These are phyloP conservation scores for Callospermophilus lateralis DNA, from an alignment of 2,113 vertebrate species.

Conservation along the genomic window DNA sequence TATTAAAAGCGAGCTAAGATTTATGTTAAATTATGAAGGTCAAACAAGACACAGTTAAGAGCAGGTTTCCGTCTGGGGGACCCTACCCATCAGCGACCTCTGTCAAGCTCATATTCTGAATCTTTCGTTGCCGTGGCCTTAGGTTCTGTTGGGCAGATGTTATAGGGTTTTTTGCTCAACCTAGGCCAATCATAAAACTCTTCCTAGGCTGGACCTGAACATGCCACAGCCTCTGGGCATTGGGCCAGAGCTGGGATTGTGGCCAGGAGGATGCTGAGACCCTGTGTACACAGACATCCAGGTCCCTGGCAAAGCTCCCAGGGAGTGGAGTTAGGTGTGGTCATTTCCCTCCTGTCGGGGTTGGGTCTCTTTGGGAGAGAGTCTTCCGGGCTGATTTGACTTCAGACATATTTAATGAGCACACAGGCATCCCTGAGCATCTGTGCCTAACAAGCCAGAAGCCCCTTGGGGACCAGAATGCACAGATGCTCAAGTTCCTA, in stretches of 20 bases:
- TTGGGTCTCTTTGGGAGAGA: not conserved
- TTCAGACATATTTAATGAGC: not conserved
- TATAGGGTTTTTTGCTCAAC: not conserved
- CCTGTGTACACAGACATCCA: rapidly evolving
- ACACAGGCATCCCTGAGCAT: not conserved
- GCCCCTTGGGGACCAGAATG: not conserved
- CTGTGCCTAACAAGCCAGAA: not conserved
- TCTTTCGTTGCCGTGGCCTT: not conserved
- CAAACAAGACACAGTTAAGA: not conserved
- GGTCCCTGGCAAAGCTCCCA: no score
- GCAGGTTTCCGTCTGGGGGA: not conserved
- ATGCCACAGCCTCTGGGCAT: no score
- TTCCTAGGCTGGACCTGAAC: not conserved
- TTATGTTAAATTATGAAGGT: not conserved
- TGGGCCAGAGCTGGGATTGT: not conserved
- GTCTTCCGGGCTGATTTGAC: not conserved
- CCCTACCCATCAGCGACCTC: not conserved
- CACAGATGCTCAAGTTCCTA: not conserved
- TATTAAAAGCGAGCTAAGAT: not conserved
- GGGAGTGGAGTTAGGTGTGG: not conserved
- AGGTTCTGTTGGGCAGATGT: not conserved
- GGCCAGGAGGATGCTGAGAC: not conserved
- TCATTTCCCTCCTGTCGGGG: not conserved
- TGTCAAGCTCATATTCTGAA: not conserved
- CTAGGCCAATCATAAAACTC: not conserved